phyloP scores from a whole-genome alignment of 2,113 vertebrate species.

The Oophaga pumilio region DNA sequence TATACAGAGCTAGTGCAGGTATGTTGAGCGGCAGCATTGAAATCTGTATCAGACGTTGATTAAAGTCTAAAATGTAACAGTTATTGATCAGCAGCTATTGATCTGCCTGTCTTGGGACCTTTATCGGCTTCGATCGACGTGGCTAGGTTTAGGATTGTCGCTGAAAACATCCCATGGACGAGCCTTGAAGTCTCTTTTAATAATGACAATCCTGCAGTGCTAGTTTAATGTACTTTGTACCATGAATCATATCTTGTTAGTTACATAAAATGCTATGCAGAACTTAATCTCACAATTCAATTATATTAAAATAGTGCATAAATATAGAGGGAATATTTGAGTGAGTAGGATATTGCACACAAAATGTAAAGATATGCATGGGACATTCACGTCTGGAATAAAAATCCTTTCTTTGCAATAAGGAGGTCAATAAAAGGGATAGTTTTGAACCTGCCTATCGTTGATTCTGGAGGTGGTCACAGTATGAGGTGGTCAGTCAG shows the following conservation, averaged over 20 bases:
- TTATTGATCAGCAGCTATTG: neutral
- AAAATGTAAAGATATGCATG: conserved; percentile 32
- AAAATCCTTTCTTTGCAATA: conserved; percentile 11
- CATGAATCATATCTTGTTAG: conserved; percentile 23
- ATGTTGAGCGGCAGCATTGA: neutral
- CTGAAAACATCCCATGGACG: neutral
- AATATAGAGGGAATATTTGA: conserved; percentile 16
- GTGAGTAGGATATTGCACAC: neutral
- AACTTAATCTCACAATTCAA: conserved; percentile 19
- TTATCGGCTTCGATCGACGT: neutral
- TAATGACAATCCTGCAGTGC: conserved; percentile 9
- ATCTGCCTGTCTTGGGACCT: neutral
- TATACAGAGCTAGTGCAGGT: conserved; percentile 3
- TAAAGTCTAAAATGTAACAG: neutral
- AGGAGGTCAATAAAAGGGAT: conserved; percentile 8
- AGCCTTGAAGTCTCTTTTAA: neutral
- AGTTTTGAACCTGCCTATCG: conserved; percentile 2
- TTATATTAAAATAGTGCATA: conserved; percentile 13
- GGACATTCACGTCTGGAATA: conserved; percentile 15
- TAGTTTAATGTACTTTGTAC: conserved; percentile 11
- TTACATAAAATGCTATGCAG: conserved; percentile 36
- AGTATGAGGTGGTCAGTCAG: neutral
- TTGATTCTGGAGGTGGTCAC: neutral
- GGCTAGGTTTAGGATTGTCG: neutral
- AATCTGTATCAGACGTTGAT: conserved; percentile 19